These are phyloP conservation scores for Xiphophorus maculatus DNA, from an alignment of 2,113 vertebrate genomes.

Conservation along the genomic window DNA sequence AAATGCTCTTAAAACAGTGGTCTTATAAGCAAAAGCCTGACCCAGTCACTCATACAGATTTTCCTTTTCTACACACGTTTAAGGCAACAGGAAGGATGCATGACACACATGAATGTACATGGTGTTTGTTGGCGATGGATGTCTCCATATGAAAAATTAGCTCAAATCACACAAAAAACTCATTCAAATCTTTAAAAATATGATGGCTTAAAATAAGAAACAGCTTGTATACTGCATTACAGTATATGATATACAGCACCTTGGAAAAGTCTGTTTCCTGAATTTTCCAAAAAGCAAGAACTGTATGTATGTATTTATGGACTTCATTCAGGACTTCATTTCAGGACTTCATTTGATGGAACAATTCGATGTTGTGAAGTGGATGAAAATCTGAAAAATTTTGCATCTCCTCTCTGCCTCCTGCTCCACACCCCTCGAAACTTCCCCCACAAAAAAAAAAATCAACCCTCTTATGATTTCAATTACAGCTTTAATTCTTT, in stretches of 20 bases:
- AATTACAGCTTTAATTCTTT: too few relatives aligned
- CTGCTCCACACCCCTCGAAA: too few relatives aligned
- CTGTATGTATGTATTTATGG: too few relatives aligned
- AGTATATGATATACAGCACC: background rate
- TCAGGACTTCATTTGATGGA: too few relatives aligned
- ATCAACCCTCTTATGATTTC: too few relatives aligned
- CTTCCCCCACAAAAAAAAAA: too few relatives aligned
- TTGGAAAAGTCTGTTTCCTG: background rate
- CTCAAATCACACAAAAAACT: constrained; percentile 33
- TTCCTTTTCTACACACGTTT: constrained; percentile 33
- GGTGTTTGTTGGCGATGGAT: constrained; percentile 44
- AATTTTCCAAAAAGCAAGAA: background rate
- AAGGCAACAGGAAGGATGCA: constrained; percentile 32
- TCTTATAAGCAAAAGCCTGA: constrained; percentile 57
- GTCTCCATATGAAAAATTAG: constrained; percentile 46
- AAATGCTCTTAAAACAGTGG: constrained; percentile 47
- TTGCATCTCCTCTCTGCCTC: too few relatives aligned
- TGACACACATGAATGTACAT: constrained; percentile 50
- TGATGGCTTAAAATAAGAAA: background rate
- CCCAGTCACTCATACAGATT: constrained; percentile 47
- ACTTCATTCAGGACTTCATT: too few relatives aligned
- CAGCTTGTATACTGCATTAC: background rate
- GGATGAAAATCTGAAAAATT: too few relatives aligned
- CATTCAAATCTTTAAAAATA: constrained; percentile 20
- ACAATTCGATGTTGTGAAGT: too few relatives aligned